Evolutionary conservation across 2,113 vertebrate species (phyloP), one percentile per base, ranked within the genome.

Genomic region (Thymallus thymallus): DNA sequence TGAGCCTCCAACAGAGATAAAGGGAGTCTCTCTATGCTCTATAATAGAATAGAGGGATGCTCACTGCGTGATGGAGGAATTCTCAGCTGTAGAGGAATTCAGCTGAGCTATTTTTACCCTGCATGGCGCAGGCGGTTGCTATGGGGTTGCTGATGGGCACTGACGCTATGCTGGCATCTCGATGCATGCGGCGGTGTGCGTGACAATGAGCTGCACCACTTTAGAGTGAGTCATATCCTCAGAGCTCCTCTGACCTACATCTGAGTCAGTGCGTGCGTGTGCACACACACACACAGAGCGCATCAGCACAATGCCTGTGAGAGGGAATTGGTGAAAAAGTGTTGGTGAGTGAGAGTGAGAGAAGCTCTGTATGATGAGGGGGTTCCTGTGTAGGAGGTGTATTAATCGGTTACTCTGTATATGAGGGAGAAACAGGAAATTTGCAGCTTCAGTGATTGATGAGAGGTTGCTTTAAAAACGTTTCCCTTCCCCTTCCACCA

Each of bases 191-290:
- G 77, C 1, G 67, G 71, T 24, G 64, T 85, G 83, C 76, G 68
- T 88, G 80, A 80, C 35, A 76, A 51, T 3, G 16, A 84, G 72
- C 65, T n/a, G 71, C 72, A 20, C 82, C 85, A 86, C 86, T 84
- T 86, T 74, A 77, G 75, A 83, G 81, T 92, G 89, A 93, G 88
- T 92, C 89, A 91, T 88, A 86, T 90, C 87, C 83, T 92, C 83
- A 77, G 79, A 88, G 87, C 85, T 91, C 84, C 63, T 84, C 84
- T 90, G 91, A 83, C 89, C 88, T 92, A 91, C 86, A 92, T 93
- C 83, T 79, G 79, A 88, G 62, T 69, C 16, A 62, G 65, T 65
- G 3, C 23, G 48, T 64, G 63, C 75, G n/a, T n/a, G n/a, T n/a
- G n/a, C 67, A 48, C 63, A 56, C 61, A 41, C 61, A 66, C 72